Base-by-base conservation (phyloP, 2,888 invertebrate species). In the Orchestes rusci region DNA sequence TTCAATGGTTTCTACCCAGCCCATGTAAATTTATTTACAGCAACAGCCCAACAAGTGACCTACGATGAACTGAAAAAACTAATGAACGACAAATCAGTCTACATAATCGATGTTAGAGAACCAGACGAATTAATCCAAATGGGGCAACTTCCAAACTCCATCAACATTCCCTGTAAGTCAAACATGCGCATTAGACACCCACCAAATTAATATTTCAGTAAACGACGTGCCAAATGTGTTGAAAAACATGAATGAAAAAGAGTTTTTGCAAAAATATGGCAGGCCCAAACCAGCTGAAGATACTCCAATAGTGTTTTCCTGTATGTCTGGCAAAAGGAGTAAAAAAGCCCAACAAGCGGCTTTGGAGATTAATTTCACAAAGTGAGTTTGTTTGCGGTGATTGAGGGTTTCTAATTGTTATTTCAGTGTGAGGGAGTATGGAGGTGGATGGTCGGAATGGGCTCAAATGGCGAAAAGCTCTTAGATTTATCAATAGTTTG, bases 21-120 rank as follows among this genome's bases (percentile, higher is more conserved):
- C n/a, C n/a, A n/a, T n/a, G n/a, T n/a, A n/a, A n/a, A n/a, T n/a
- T n/a, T n/a, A n/a, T n/a, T n/a, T n/a, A n/a, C n/a, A n/a, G n/a
- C n/a, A n/a, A n/a, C n/a, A n/a, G n/a, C n/a, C n/a, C n/a, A n/a
- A n/a, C n/a, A n/a, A n/a, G 53, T 51, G 13, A 30, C 23, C 13
- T 56, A 43, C 55, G 70, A 73, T 28, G 71, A 74, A 42, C 59
- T 75, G 2, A 67, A 74, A 55, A 65, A 70, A 13, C 60, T 74
- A 41, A 66, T 68, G 33, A 67, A 72, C 40, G 50, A 70, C 10
- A 62, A 68, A 4, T 65, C 66, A 36, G 73, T 76, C 43, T 58
- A 81, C 12, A 73, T 87, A 17, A 74, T 90, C 48, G 87, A 88
- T 70, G 86, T 88, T 0, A 76, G 87, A 52, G 84, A 86, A 60